These are phyloP conservation scores for Anolis carolinensis DNA, from an alignment of 2,113 vertebrate genomes.

Conservation along the genomic window DNA sequence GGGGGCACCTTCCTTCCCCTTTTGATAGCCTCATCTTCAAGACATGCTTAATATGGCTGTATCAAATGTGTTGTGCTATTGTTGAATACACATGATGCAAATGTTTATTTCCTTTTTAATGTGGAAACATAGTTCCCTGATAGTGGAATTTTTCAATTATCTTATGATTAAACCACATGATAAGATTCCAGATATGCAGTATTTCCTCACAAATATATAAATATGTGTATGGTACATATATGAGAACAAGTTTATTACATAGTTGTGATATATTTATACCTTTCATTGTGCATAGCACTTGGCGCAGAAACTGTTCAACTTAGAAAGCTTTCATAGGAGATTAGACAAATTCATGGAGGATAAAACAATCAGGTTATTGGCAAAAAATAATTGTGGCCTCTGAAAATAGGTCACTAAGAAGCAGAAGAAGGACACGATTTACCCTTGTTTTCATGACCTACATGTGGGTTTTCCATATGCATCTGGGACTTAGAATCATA, in stretches of 20 bases:
- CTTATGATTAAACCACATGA: neutral
- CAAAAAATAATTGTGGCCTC: too few relatives aligned
- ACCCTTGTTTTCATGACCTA: too few relatives aligned
- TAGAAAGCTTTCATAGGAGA: neutral
- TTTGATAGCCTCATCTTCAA: neutral
- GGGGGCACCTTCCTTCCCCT: neutral
- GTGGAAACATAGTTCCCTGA: neutral
- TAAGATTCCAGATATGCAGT: neutral
- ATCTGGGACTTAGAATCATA: too few relatives aligned
- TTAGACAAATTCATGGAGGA: neutral
- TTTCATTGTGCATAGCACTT: neutral
- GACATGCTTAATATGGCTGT: neutral
- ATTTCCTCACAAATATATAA: neutral
- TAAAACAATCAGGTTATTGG: too few relatives aligned
- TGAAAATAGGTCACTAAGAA: too few relatives aligned
- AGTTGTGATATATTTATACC: neutral
- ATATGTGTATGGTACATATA: neutral
- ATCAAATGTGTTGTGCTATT: neutral
- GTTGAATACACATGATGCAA: neutral
- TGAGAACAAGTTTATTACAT: neutral
- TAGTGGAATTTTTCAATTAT: neutral
- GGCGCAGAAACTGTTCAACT: neutral
- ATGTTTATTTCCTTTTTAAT: slow-evolving; percentile 1
- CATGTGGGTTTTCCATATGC: too few relatives aligned
- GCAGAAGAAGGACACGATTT: too few relatives aligned